These are phyloP conservation scores for Schlechtendalia chinensis DNA, from an alignment of 1,140 invertebrate species.

Conservation along the genomic window DNA sequence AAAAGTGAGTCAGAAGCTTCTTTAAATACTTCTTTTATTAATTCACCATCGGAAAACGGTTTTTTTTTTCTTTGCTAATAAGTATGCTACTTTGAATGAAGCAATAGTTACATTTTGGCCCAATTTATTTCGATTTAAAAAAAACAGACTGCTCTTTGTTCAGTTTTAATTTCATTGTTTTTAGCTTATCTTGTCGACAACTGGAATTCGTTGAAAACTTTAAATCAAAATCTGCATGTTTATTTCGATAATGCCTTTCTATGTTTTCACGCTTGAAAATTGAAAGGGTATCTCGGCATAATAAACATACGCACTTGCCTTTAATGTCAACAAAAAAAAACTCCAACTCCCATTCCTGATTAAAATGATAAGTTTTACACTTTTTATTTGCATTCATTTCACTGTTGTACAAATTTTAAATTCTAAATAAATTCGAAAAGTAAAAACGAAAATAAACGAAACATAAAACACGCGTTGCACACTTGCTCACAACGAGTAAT, in stretches of 20 bases:
- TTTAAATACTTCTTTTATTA: constrained; percentile 26
- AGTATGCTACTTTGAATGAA: constrained; percentile 1
- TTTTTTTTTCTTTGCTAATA: not conserved
- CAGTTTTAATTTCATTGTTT: too few relatives aligned
- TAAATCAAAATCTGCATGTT: not conserved
- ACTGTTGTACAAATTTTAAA: too few relatives aligned
- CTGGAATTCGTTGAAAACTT: not conserved
- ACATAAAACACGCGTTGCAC: too few relatives aligned
- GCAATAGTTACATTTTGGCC: not conserved
- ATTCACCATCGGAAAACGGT: constrained; percentile 38
- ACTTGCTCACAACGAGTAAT: too few relatives aligned
- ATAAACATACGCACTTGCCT: not conserved
- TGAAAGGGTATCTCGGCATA: not conserved
- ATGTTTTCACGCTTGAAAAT: not conserved
- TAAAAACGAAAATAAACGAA: too few relatives aligned
- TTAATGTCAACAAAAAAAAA: not conserved
- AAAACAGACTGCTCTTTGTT: constrained; percentile 1
- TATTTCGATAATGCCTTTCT: not conserved
- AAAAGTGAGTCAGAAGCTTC: constrained; percentile 15
- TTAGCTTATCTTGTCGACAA: not conserved
- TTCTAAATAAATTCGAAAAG: too few relatives aligned
- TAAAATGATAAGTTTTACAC: too few relatives aligned
- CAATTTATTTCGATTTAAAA: not conserved
- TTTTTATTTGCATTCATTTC: too few relatives aligned
- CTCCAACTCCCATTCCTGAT: not conserved